A percentile compares a stretch with the other conserved stretches of the same genome.
These are phyloP conservation scores for Darevskia nairensis DNA, from an alignment of 2,797 vertebrate genomes.

Conservation along the genomic window DNA sequence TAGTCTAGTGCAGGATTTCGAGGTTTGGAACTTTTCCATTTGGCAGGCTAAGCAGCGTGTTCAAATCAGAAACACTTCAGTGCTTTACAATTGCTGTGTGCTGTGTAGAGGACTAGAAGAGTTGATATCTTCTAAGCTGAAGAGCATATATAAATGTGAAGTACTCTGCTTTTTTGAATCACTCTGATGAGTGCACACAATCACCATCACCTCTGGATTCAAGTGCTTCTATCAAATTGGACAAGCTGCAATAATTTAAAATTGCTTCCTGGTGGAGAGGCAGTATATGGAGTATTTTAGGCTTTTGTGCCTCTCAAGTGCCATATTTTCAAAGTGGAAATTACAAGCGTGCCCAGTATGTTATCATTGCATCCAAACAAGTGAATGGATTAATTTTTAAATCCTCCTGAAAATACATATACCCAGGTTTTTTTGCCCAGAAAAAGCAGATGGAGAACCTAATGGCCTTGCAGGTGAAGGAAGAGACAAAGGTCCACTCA, in stretches of 20 bases:
- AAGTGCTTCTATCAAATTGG: conserved; percentile 69
- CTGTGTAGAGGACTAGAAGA: conserved; percentile 43
- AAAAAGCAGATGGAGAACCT: not conserved
- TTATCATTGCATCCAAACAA: conserved; percentile 30
- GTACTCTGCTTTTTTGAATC: conserved; percentile 40
- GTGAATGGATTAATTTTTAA: conserved; percentile 16
- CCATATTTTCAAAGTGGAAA: conserved; percentile 55
- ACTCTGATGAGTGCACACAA: conserved; percentile 41
- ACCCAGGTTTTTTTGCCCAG: not conserved
- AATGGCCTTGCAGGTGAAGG: not conserved
- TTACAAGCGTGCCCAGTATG: conserved; percentile 23
- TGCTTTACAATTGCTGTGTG: conserved; percentile 62
- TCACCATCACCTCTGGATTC: conserved; percentile 59
- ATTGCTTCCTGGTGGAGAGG: conserved; percentile 65
- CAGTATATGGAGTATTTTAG: conserved; percentile 61
- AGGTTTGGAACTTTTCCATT: conserved; percentile 60
- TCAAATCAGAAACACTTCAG: conserved; percentile 65
- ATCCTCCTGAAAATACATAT: conserved; percentile 36
- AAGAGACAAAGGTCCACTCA: conserved; percentile 4
- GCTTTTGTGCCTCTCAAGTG: conserved; percentile 47
- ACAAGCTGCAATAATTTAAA: conserved; percentile 73
- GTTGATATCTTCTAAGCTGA: conserved; percentile 32
- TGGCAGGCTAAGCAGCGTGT: conserved; percentile 63
- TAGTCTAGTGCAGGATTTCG: conserved; percentile 59
- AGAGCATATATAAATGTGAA: conserved; percentile 65